Base-by-base conservation (phyloP, 2,797 vertebrate genomes). In the Manis pentadactyla region DNA sequence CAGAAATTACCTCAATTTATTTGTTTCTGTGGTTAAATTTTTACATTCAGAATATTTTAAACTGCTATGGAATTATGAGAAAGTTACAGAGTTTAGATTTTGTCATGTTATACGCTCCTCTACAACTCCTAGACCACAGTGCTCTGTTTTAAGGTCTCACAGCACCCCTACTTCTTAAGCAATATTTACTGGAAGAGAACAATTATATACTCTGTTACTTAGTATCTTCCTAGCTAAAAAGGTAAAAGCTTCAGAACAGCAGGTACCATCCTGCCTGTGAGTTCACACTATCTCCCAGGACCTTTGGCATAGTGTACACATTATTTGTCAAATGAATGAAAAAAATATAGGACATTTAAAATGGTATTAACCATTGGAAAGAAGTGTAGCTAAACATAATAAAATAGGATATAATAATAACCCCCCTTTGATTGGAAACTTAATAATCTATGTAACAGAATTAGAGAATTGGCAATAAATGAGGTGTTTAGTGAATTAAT, bases 21-120 rank as follows among this genome's bases (percentile, higher is more conserved):
- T 93, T 53, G 39, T 66, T 95, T 92, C 42, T 39, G 63, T 91
- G 6, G 25, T 71, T 83, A n/a, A 79, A 53, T 71, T 78, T 88
- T 92, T 74, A 91, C 23, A 42, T 89, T 86, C 7, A 31, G 21
- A 75, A 73, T 96, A 94, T 66, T 93, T 97, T 91, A 74, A 49
- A 88, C 29, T 63, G 34, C n/a, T 83, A 64, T 39, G 69, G 25
- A 93, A 91, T 53, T 57, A 83, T 53, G 11, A 78, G 63, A 59
- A 89, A 55, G 19, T 59, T 12, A 69, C 71, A 29, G 29, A 79
- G 14, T 37, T 85, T 59, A 57, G 42, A 81, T 37, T n/a, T 34
- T 9, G 46, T 68, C 23, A 4, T 82, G 9, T 37, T 21, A 63
- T 2, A 81, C 1, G 59, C 29, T 13, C 2, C 4, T 46, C 12